phyloP scores from a whole-genome alignment of 2,888 invertebrate genomes.

The Punctoribates punctum region DNA sequence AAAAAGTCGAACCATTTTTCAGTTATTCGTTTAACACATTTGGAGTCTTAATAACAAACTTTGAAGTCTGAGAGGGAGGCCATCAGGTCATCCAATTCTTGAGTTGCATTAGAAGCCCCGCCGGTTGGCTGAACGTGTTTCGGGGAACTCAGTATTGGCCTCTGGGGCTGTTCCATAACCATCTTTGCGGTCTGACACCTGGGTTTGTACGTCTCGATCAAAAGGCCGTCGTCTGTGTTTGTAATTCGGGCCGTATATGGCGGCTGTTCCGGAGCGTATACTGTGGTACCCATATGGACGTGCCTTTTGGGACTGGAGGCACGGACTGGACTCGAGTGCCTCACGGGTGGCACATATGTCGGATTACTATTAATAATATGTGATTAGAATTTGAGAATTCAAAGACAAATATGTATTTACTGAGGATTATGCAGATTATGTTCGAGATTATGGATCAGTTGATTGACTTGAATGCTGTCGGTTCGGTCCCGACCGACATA shows the following conservation, averaged over 20 bases:
- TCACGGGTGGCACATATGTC: not conserved
- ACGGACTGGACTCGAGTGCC: no score
- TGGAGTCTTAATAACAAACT: conserved; percentile 65
- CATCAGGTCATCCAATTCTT: conserved; percentile 93
- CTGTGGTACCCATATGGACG: not conserved
- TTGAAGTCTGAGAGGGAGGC: conserved; percentile 91
- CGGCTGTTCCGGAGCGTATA: not conserved
- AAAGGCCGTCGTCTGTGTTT: not conserved
- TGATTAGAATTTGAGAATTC: not conserved
- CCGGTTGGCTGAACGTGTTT: not conserved
- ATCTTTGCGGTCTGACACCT: not conserved
- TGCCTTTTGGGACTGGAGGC: not conserved
- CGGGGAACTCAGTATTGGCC: conserved; percentile 4
- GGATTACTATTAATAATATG: not conserved
- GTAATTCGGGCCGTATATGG: not conserved
- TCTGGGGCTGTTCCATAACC: not conserved
- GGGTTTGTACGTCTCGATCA: not conserved
- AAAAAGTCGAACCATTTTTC: not conserved
- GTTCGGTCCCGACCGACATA: conserved; percentile 1
- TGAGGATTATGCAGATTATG: conserved; percentile 41
- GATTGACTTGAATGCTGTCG: conserved; percentile 42
- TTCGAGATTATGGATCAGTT: conserved; percentile 41
- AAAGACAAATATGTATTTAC: not conserved
- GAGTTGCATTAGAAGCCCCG: conserved; percentile 79
- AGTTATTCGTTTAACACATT: not conserved